Base-by-base conservation (phyloP, 2,113 vertebrate species). In the Percina caprodes region DNA sequence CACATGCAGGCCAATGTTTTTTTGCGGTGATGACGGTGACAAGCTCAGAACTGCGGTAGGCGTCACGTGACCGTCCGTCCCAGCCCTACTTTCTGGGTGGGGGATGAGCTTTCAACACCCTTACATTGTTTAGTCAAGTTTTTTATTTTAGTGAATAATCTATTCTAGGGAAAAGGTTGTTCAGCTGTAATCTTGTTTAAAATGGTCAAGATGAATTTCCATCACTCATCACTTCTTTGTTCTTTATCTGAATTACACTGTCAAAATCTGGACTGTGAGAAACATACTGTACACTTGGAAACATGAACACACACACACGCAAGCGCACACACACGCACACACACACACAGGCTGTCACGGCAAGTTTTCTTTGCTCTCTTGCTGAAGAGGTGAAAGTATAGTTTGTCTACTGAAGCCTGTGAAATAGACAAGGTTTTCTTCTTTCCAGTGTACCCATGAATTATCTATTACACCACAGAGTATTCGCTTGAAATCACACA, bases 371-470 rank as follows among this genome's bases (percentile, higher is more conserved):
- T 35, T 77, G 62, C 49, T 55, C 63, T 66, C 59, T n/a, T 55
- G n/a, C 45, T 33, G 26, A 15, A 58, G 67, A 75, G 16, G n/a
- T 58, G 55, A 72, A 71, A 52, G 30, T 60, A 59, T 15, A 49
- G 61, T 78, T 86, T 74, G 69, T 87, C 42, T 70, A 45, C 46
- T 78, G 74, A 81, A 65, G 74, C 35, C 33, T 60, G 60, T n/a
- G 69, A 63, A 56, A 42, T 6, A 23, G 18, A 24, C 15, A 4
- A 3, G 18, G 3, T 39, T 67, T 48, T 33, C 24, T 45, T 71
- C 0, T 55, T 24, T n/a, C 35, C n/a, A 48, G 56, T 77, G 69
- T 19, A 60, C 16, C 51, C 24, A 69, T 82, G 68, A 88, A 70
- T 86, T 16, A 90, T 73, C 67, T 54, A 54, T 79, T 52, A 63